Conservation (phyloP, 2,113 vertebrate species). For the Dinomys branickii region DNA sequence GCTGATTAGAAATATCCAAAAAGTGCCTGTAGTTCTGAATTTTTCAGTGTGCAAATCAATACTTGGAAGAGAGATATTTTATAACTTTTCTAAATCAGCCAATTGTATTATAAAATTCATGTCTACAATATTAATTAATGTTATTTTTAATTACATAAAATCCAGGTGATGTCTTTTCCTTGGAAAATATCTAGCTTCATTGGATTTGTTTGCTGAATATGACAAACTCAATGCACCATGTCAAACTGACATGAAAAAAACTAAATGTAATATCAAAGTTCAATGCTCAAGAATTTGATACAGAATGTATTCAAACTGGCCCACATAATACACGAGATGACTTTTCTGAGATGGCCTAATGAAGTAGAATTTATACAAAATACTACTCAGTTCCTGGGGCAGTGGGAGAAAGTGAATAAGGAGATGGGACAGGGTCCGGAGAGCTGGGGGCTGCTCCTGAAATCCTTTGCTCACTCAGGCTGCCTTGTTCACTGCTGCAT, state of each 20-base stretch:
- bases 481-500: neutral
- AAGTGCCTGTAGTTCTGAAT: neutral
- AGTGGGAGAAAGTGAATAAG: neutral
- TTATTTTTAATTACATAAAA: slow-evolving; percentile 34
- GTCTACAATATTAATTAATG: neutral
- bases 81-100: neutral
- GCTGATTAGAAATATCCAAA: neutral
- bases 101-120: neutral
- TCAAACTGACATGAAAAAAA: neutral
- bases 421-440: neutral
- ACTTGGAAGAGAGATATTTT: neutral
- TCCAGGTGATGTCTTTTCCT: neutral
- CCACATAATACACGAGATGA: neutral
- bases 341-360: neutral
- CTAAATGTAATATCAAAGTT: neutral
- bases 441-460: neutral
- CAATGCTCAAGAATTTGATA: neutral
- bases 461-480: neutral
- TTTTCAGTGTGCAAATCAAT: neutral
- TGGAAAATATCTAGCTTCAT: neutral
- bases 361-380: neutral
- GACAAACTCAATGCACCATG: neutral
- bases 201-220: neutral
- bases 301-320: neutral
- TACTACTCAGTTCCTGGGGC: neutral